Evolutionary conservation across 1,140 invertebrate species (phyloP).

Genomic region (Drosophila bifasciata): DNA sequence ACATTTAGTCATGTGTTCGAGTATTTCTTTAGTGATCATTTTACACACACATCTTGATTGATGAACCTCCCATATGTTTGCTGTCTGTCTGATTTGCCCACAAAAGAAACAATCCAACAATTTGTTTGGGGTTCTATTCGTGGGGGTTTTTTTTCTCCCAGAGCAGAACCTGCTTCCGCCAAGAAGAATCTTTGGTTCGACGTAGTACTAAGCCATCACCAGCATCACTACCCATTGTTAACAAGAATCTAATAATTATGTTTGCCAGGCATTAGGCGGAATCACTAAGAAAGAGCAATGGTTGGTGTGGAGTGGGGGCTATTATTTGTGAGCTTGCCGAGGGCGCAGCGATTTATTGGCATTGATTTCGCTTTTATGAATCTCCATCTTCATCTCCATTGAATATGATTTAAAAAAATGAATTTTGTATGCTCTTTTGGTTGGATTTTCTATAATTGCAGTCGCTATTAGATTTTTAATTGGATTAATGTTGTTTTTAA

Average conservation of each 20-base stretch:
- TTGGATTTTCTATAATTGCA: slow-evolving; percentile 6
- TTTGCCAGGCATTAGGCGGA: slow-evolving; percentile 23
- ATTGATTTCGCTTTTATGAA: slow-evolving; percentile 5
- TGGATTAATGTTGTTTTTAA: neutral
- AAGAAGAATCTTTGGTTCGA: slow-evolving; percentile 29
- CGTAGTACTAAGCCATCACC: slow-evolving; percentile 40
- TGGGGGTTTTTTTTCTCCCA: slow-evolving; percentile 29
- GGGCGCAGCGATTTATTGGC: slow-evolving; percentile 42
- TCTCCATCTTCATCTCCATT: neutral
- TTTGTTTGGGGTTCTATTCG: slow-evolving; percentile 16
- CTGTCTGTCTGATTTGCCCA: slow-evolving; percentile 38
- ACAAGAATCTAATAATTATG: slow-evolving; percentile 72
- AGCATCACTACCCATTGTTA: slow-evolving; percentile 55
- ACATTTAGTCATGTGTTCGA: no score
- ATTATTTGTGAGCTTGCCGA: slow-evolving; percentile 28
- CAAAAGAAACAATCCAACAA: neutral
- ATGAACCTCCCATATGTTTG: slow-evolving; percentile 35
- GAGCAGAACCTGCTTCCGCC: slow-evolving; percentile 63
- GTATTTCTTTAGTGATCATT: neutral
- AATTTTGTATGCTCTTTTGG: slow-evolving; percentile 21
- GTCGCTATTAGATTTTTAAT: slow-evolving; percentile 14
- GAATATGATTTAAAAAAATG: neutral
- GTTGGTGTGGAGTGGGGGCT: no score
- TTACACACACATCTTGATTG: slow-evolving; percentile 29
- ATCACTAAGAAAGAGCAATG: slow-evolving; percentile 23